phyloP scores from a whole-genome alignment of 2,113 vertebrate genomes.

The Dromaius novaehollandiae region DNA sequence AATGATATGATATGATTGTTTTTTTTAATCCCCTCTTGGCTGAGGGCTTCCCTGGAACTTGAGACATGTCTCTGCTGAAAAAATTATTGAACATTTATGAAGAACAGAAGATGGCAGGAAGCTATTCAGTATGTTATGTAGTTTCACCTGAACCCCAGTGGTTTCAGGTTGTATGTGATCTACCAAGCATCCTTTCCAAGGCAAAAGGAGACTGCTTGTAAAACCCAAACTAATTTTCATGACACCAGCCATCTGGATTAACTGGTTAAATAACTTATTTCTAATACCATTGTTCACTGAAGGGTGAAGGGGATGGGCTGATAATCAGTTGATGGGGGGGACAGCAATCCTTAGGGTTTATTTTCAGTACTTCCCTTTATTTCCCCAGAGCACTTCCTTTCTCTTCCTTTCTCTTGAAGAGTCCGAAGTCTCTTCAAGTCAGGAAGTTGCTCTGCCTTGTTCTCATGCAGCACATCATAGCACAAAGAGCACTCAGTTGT shows the following conservation, averaged over 20 bases:
- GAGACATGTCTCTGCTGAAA: slow-evolving; percentile 16
- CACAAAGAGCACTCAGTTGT: not conserved
- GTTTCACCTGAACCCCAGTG: slow-evolving; percentile 43
- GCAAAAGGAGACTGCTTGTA: not conserved
- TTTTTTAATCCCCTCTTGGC: slow-evolving; percentile 41
- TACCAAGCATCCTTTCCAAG: not conserved
- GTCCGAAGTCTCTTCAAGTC: not conserved
- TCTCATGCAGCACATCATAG: not conserved
- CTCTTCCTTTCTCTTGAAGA: not conserved
- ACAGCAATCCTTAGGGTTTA: not conserved
- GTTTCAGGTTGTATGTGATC: not conserved
- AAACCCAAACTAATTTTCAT: not conserved
- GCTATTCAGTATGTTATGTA: not conserved
- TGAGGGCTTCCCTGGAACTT: slow-evolving; percentile 35
- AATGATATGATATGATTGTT: not conserved
- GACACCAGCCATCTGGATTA: not conserved
- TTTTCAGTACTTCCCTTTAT: not conserved
- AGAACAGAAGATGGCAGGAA: slow-evolving; percentile 38
- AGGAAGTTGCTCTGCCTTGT: not conserved
- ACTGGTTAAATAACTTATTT: not conserved
- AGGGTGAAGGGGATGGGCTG: not conserved
- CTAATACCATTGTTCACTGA: not conserved
- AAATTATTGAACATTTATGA: not conserved
- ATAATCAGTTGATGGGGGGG: not conserved
- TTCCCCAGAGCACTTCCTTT: not conserved